Evolutionary conservation across 2,888 invertebrate genomes (phyloP), one percentile per base, ranked within the genome.

Genomic region (Perizoma affinitatum): DNA sequence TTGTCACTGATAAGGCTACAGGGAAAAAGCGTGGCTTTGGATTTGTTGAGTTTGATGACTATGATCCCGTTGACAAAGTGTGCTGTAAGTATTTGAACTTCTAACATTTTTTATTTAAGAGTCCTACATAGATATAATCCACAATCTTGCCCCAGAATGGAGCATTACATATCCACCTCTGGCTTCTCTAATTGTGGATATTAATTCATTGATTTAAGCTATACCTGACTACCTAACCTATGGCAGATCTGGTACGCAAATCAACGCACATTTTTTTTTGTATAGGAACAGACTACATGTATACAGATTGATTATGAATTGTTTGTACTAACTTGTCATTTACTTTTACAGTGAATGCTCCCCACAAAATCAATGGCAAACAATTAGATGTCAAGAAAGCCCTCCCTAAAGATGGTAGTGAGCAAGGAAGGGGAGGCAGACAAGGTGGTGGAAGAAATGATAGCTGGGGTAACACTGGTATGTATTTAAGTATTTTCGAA

Each of bases 51-150:
- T 99, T 98, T 84, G 98, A 98, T 79, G 99, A 99, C 83, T 98
- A 98, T 80, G 99, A 99, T 87, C 96, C 98, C 4, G 99, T 99
- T 58, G 99, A 99, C 84, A 99, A 98, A 94, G 96, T 98, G 83
- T 97, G 98, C 79, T 94, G 97, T 97, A 93, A 96, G 97, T 96
- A 76, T 74, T 9, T 46, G 22, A 22, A 22, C 38, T 63, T 2
- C 10, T 53, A 52, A 5, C 5, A 10, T 50, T 56, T 41, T 51
- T 55, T 41, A 41, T 44, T n/a, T 50, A 46, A 57, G 51, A 41
- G 11, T 70, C 6, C 8, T 22, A 8, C 22, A 22, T 22, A 22
- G 22, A 10, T 33, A 5, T 34, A 7, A 50, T 54, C 87, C 90
- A 91, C 91, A 92, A 84, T 73, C 81, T 92, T 92, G 92, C 92